Evolutionary conservation across 2,797 vertebrate genomes (phyloP).

Genomic region (Choloepus didactylus): DNA sequence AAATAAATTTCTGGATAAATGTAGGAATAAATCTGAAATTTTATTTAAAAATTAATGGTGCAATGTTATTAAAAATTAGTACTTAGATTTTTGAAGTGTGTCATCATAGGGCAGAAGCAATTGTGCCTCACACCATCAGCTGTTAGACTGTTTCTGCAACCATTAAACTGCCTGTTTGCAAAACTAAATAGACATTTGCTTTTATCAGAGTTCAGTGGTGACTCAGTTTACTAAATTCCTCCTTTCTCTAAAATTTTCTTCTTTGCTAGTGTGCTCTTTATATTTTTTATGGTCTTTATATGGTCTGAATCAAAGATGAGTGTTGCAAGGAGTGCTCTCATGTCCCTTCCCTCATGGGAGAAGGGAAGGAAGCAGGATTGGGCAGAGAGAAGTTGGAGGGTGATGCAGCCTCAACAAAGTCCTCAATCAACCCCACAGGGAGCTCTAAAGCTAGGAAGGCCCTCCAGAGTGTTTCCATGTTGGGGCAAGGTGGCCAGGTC

Average conservation of each 20-base stretch:
- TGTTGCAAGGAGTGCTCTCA: neutral
- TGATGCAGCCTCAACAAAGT: neutral
- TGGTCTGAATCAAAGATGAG: neutral
- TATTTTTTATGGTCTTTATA: neutral
- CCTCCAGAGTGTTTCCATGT: neutral
- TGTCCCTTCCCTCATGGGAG: accelerated
- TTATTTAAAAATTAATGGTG: no score
- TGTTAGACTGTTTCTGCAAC: neutral
- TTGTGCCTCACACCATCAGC: neutral
- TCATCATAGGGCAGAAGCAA: neutral
- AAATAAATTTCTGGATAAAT: neutral
- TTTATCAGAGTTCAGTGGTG: neutral
- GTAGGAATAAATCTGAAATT: neutral
- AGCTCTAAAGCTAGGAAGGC: neutral
- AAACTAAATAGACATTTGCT: neutral
- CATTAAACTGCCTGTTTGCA: neutral
- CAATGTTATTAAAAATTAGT: neutral
- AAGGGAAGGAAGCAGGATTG: neutral
- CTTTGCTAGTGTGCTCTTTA: neutral
- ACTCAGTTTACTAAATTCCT: neutral
- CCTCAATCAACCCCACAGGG: neutral
- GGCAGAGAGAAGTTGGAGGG: neutral
- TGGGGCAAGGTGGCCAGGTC: neutral
- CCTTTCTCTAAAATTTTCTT: neutral
- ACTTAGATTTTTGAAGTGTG: neutral